A percentile compares a stretch with the other conserved stretches of the same genome.
Conservation (phyloP, 2,113 vertebrate genomes). For the Melanocharis versteri region DNA sequence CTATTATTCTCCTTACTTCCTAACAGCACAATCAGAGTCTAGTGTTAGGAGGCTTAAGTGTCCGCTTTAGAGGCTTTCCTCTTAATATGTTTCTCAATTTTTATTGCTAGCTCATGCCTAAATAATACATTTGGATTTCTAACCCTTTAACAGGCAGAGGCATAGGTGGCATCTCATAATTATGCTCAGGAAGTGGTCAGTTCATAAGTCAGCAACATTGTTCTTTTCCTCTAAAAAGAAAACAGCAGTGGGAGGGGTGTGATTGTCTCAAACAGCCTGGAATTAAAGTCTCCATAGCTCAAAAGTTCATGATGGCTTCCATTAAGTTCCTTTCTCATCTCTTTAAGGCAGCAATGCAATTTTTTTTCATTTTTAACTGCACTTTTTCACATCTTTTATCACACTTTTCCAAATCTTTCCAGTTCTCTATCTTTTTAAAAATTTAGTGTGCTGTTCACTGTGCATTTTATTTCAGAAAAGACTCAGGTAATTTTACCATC, state of each 20-base stretch:
- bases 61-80: not conserved
- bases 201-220: not conserved
- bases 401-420: not conserved
- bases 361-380: not conserved
- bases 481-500: not conserved
- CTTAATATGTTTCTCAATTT: not conserved
- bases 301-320: not conserved
- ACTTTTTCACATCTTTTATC: not conserved
- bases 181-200: not conserved
- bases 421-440: not conserved
- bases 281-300: not conserved
- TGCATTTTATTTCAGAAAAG: not conserved
- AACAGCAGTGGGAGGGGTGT: not conserved
- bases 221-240: not conserved
- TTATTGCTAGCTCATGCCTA: not conserved
- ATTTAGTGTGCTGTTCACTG: not conserved
- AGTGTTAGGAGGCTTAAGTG: not conserved
- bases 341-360: not conserved
- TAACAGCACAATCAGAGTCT: not conserved
- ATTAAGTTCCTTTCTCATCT: not conserved
- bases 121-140: not conserved
- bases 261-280: not conserved
- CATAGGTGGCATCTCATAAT: not conserved
- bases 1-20: not conserved
- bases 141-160: not conserved